Evolutionary conservation across 2,888 invertebrate species (phyloP), one percentile per base, ranked within the genome.

Genomic region (Microdon myrmicae): DNA sequence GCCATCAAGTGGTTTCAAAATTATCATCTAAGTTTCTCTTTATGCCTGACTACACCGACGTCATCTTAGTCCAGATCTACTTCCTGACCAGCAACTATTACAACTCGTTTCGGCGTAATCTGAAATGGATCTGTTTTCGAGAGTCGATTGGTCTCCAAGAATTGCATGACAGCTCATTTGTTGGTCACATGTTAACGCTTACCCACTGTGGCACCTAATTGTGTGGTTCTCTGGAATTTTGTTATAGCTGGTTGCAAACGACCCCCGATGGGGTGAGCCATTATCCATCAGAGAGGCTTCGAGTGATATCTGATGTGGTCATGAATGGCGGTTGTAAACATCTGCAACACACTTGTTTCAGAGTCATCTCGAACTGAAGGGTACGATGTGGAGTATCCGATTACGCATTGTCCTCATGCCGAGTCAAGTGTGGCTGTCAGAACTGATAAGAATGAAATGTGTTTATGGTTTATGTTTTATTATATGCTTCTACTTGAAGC

Each of bases 151-250:
- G n/a, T 9, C 17, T 17, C 7, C n/a, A 38, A 25, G 16, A 1
- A 38, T 7, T 37, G 22, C 22, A 34, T 4, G 38, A 38, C 58
- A 51, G 58, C 14, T 3, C 34, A 22, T 58, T 58, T 58, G 38
- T 38, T 7, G 39, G 28, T 51, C 58, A 58, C 43, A 45, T 58
- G 49, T 25, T 49, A 43, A 44, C 44, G 44, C 38, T 48, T 43
- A 56, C 37, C 49, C 49, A 37, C 43, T 31, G 49, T 43, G 37
- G 43, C 22, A 25, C 28, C 38, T 49, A 49, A 35, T 43, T 32
- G 19, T 51, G 32, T 7, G 44, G 38, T 51, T 51, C 58, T 32
- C 9, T 39, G 44, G 37, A 51, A 23, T 39, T 38, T 34, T 6
- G 7, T 45, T 41, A 44, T 19, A 44, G 17, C 12, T 29, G 7